A percentile compares a stretch with the other conserved stretches of the same genome.
Conservation (phyloP, 2,113 vertebrate species). For the Trogon surrucura region DNA sequence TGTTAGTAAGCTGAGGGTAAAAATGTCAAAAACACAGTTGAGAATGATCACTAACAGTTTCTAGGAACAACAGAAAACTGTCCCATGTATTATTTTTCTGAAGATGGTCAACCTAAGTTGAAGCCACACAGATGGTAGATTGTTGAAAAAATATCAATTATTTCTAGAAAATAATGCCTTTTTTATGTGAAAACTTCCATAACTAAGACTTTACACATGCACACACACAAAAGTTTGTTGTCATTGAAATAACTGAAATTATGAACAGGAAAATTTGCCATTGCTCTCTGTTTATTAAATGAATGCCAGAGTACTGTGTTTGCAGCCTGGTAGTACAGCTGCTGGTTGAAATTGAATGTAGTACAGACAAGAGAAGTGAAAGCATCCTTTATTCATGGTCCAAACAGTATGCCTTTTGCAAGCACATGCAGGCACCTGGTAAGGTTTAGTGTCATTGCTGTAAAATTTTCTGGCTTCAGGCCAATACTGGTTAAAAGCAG, state of each 20-base stretch:
- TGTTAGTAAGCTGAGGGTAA: conserved; percentile 55
- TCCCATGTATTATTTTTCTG: not conserved
- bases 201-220: not conserved
- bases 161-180: not conserved
- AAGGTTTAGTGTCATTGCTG: not conserved
- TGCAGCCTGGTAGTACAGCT: not conserved
- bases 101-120: not conserved
- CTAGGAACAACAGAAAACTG: not conserved
- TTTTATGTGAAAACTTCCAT: not conserved
- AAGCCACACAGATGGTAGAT: not conserved
- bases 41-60: conserved; percentile 58
- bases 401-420: not conserved
- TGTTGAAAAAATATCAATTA: not conserved
- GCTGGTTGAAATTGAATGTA: not conserved
- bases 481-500: not conserved
- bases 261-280: not conserved
- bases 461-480: not conserved
- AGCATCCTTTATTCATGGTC: not conserved
- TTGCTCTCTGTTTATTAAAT: not conserved
- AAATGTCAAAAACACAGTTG: conserved; percentile 61
- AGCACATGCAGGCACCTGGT: not conserved
- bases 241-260: not conserved
- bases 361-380: not conserved
- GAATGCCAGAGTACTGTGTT: not conserved
- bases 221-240: not conserved